Conservation (phyloP, 2,113 vertebrate genomes). For the Muscicapa adusta region DNA sequence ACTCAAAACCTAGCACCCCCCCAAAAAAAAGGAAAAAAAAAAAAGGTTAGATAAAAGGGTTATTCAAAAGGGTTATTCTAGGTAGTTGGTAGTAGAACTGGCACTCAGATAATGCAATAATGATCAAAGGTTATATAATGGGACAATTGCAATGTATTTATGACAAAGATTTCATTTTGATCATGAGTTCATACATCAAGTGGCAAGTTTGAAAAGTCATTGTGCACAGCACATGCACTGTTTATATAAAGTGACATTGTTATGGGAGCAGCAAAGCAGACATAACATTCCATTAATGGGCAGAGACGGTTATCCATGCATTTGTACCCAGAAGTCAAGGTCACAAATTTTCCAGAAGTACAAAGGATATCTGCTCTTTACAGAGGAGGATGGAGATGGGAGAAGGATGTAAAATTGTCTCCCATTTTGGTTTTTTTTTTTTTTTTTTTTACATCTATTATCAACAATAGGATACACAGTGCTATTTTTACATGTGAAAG, state of each 20-base stretch:
- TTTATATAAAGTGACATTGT: not conserved
- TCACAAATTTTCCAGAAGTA: not conserved
- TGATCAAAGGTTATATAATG: not conserved
- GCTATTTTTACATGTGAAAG: not conserved
- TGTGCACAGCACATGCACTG: not conserved
- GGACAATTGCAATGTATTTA: not conserved
- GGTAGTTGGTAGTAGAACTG: not conserved
- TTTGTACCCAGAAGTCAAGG: not conserved
- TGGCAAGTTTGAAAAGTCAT: not conserved
- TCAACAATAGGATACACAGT: not conserved
- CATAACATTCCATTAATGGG: not conserved
- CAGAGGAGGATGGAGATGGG: too few relatives aligned
- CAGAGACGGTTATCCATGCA: not conserved
- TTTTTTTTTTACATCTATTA: not conserved
- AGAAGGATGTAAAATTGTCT: not conserved
- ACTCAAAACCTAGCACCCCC: accelerated
- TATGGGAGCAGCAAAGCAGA: not conserved
- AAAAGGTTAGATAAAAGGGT: not conserved
- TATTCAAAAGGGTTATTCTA: not conserved
- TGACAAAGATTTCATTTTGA: not conserved
- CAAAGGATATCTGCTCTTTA: not conserved
- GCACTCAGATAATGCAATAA: not conserved
- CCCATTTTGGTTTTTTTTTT: not conserved
- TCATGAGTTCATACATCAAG: not conserved
- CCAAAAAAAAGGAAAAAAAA: not conserved